Conservation (phyloP, 53 echinoderm and acorn worm genomes). For the Hippasteria phrygiana region DNA sequence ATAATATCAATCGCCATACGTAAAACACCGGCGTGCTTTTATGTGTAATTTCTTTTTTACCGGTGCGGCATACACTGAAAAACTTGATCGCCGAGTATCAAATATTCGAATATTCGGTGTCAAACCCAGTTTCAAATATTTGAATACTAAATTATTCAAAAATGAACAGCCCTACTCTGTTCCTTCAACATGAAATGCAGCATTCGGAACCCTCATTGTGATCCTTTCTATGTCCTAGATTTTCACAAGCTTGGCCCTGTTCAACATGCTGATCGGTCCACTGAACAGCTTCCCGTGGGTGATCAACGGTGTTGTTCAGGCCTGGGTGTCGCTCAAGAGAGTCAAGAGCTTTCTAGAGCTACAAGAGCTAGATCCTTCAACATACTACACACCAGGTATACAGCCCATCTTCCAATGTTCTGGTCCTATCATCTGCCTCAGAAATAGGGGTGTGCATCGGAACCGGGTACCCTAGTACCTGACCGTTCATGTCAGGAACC, state of each 20-base stretch:
- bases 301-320: constrained; percentile 94
- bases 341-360: constrained; percentile 86
- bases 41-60: too few species aligned
- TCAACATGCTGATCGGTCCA: constrained; percentile 98
- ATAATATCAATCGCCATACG: too few species aligned
- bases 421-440: background rate
- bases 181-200: too few species aligned
- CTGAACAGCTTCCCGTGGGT: constrained; percentile 99
- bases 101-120: too few species aligned
- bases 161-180: too few species aligned
- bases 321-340: constrained; percentile 92
- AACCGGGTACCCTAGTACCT: background rate
- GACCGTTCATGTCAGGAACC: too few species aligned
- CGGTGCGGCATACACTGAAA: too few species aligned
- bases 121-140: too few species aligned
- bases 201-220: background rate
- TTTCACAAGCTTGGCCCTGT: constrained; percentile 96
- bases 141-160: too few species aligned
- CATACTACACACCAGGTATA: constrained; percentile 82
- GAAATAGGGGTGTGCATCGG: background rate
- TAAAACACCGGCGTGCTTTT: too few species aligned
- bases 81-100: too few species aligned
- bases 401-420: background rate
- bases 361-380: constrained; percentile 71
- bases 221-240: constrained; percentile 63